phyloP scores from a whole-genome alignment of 2,113 vertebrate species.

The Rhabdomys dilectus region DNA sequence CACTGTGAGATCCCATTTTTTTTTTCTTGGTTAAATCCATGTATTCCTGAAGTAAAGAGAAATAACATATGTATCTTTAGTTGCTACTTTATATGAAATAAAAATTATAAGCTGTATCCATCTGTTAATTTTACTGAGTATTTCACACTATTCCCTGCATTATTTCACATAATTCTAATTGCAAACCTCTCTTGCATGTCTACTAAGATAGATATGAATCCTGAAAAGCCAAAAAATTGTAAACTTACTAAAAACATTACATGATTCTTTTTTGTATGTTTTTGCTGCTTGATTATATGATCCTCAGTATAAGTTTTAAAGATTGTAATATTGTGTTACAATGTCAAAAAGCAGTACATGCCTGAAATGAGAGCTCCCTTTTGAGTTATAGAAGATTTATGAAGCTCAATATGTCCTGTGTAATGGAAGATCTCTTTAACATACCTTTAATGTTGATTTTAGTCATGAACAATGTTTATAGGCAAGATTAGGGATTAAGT shows the following conservation, averaged over 20 bases:
- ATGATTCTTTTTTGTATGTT: background rate
- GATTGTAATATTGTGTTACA: background rate
- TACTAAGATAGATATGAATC: background rate
- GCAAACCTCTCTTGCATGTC: background rate
- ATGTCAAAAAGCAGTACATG: background rate
- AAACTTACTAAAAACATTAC: background rate
- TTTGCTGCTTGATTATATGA: background rate
- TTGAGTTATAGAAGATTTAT: background rate
- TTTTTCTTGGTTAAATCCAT: background rate
- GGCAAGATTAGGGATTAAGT: background rate
- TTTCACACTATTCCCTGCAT: background rate
- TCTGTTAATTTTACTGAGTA: background rate
- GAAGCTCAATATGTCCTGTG: background rate
- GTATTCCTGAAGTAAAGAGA: background rate
- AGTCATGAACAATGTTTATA: background rate
- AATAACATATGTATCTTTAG: background rate
- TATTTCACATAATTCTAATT: background rate
- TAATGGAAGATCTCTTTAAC: background rate
- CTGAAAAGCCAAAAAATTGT: background rate
- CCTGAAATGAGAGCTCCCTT: background rate
- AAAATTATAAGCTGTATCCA: background rate
- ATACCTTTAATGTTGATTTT: background rate
- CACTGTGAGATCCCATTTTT: background rate
- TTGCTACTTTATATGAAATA: background rate
- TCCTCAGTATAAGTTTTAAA: background rate